Evolutionary conservation across 2,888 invertebrate species (phyloP).

Genomic region (Papilio protenor): DNA sequence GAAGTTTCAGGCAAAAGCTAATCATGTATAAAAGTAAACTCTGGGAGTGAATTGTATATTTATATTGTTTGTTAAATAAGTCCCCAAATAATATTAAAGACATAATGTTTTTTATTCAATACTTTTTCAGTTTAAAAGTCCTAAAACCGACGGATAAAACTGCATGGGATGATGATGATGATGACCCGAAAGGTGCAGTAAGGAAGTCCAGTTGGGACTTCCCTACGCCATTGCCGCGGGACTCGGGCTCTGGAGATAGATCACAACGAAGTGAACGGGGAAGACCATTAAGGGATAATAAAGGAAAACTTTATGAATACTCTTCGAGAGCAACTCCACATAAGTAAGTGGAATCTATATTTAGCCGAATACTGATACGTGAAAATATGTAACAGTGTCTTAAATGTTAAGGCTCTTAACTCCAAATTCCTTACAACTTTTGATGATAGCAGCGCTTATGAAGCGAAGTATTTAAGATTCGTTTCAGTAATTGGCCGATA

Average conservation of each 20-base stretch:
- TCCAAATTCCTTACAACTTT: no score
- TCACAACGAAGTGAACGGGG: constrained; percentile 69
- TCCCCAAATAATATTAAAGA: not conserved
- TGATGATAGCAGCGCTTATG: no score
- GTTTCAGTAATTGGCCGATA: no score
- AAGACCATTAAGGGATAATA: constrained; percentile 67
- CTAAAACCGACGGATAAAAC: constrained; percentile 86
- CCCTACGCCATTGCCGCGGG: constrained; percentile 90
- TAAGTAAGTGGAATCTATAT: constrained; percentile 75
- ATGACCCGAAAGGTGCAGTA: constrained; percentile 85
- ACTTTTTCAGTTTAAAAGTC: constrained; percentile 71
- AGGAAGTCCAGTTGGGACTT: constrained; percentile 96
- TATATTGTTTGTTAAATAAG: no score
- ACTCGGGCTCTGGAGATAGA: constrained; percentile 65
- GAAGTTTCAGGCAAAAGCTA: no score
- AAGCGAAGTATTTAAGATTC: no score
- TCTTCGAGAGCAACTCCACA: constrained; percentile 95
- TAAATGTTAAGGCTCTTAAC: no score
- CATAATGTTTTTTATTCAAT: not conserved
- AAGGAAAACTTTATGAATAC: constrained; percentile 83
- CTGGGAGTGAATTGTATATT: no score
- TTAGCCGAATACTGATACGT: no score
- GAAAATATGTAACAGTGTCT: no score
- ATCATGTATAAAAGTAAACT: no score
- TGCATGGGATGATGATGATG: constrained; percentile 92